Evolutionary conservation across 2,113 vertebrate genomes (phyloP), one percentile per base, ranked within the genome.

Genomic region (Brachyhypopomus occidentalis): DNA sequence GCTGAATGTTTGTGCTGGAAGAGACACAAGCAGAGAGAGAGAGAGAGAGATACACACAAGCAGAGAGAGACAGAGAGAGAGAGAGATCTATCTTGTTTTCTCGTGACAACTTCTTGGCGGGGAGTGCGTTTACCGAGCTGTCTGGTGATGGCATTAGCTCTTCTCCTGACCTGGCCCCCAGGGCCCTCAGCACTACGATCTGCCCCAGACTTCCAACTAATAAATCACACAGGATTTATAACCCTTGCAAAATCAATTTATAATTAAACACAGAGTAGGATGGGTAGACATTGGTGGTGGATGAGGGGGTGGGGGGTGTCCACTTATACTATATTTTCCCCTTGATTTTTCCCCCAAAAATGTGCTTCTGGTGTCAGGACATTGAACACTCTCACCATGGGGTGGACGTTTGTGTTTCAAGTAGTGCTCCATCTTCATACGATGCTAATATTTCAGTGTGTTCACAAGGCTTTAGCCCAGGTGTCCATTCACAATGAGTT

Each of bases 201-300:
- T 66, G 78, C 25, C 4, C 58, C 78, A 69, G 74, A 84, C 77
- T 78, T 83, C 79, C 71, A 62, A 76, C 58, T 75, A 81, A 87
- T 86, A 85, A 86, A 87, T 88, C 79, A 88, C 55, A 41, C 8
- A 2, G 12, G 67, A 82, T 72, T 85, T 88, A 84, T 86, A 70
- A 74, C 84, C 81, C 79, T 85, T 38, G 23, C n/a, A 64, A 71
- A 83, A 89, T 89, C 84, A 45, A 88, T 90, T 77, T 85, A 86
- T 88, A 89, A 91, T 89, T 89, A 87, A 87, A 85, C 62, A 34
- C 75, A 76, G 81, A 70, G 64, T 48, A 64, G 23, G 69, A 45
- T 20, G 23, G 56, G 36, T 8, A 70, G 66, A 70, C 45, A 14
- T 11, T 12, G 45, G 45, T 12, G 85, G 64, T 36, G 25, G 34